phyloP scores from a whole-genome alignment of 2,797 vertebrate genomes.

The Dromococcyx pavoninus region DNA sequence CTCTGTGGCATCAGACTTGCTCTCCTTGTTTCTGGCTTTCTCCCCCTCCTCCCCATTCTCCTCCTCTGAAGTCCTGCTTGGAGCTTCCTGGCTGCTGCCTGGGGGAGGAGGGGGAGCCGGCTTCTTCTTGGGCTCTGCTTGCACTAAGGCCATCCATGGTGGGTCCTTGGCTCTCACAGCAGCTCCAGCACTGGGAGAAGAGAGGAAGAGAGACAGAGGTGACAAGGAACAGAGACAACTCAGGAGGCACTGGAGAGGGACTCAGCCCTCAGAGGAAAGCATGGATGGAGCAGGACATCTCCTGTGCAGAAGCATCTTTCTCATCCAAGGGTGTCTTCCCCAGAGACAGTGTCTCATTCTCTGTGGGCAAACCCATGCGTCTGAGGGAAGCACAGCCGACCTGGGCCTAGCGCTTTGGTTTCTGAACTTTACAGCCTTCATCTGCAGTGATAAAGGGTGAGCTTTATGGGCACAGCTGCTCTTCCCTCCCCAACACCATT shows the following conservation, averaged over 20 bases:
- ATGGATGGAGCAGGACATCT: background rate
- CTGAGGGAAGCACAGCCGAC: background rate
- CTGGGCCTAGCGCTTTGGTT: background rate
- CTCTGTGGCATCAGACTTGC: constrained; percentile 55
- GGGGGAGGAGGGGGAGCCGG: constrained; percentile 74
- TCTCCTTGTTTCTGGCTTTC: constrained; percentile 25
- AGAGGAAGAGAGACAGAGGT: background rate
- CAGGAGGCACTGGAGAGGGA: background rate
- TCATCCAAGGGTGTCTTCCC: background rate
- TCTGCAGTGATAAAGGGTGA: background rate
- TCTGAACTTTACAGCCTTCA: background rate
- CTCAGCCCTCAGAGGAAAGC: background rate
- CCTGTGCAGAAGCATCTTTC: background rate
- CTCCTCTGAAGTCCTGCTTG: constrained; percentile 28
- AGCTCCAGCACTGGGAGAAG: constrained; percentile 19
- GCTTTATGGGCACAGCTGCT: background rate
- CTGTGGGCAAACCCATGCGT: background rate
- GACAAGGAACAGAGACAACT: background rate
- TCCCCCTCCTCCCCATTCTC: background rate
- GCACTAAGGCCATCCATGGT: constrained; percentile 94
- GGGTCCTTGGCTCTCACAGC: constrained; percentile 84
- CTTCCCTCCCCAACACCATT: background rate
- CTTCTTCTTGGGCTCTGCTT: constrained; percentile 90
- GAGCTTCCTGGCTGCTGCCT: constrained; percentile 52
- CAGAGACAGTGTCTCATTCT: background rate